Base-by-base conservation (phyloP, 2,888 invertebrate genomes). In the Drosophila limbata region DNA sequence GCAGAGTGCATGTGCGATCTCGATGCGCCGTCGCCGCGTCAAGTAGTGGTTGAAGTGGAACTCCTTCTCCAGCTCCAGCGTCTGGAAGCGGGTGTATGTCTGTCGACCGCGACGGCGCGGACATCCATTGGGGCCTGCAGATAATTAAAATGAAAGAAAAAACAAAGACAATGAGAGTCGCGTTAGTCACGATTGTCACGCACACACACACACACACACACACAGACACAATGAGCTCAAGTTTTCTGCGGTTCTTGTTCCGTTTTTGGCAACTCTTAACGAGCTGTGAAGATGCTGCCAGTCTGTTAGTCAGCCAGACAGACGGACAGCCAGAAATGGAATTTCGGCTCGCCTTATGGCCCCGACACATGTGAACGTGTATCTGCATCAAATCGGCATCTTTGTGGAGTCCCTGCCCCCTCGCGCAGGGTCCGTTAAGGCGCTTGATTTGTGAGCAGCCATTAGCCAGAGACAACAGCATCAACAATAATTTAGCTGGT, bases 21-120 rank as follows among this genome's bases (percentile, higher is more conserved):
- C 98, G 94, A 98, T 98, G 94, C 98, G 95, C 93, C 98, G 96
- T 92, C 98, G 95, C 92, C 99, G 95, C 89, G 98, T 98, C 93
- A 99, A 94, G 93, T 99, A 99, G 92, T 98, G 98, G 94, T 98
- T 99, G 94, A 98, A 98, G 92, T 98, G 98, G 94, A 99, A 99
- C 94, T 99, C 99, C 93, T 98, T 98, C 93, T 99, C 99, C 93
- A 99, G 95, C 93, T 99, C 98, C 93, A 98, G 94, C 25, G 99
- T 99, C 93, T 99, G 99, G 95, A 98, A 98, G 91, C 98, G 96
- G 80, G 98, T 99, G 95, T 99, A 99, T 17, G 99, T 99, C 94
- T 99, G 98, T 86, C 99, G 95, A 72, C 98, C 98, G 91, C 98
- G 95, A 92, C 98, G 96, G 91, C 98, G 95, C 77, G 98, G 98